Conservation (phyloP, 2,113 vertebrate genomes). For the Microcebus tavaratra region DNA sequence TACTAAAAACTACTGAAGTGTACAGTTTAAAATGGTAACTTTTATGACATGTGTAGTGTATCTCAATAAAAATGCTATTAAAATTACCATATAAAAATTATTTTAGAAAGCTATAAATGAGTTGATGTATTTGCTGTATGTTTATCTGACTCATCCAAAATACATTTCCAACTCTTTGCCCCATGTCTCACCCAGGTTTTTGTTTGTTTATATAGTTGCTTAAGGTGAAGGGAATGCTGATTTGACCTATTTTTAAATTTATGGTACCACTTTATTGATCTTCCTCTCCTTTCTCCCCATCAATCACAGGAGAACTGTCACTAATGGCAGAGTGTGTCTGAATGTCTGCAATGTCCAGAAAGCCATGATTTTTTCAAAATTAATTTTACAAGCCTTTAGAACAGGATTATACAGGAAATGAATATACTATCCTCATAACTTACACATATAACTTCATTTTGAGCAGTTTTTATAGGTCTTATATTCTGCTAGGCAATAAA, state of each 20-base stretch:
- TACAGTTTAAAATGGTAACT: neutral
- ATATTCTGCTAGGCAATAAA: constrained; percentile 70
- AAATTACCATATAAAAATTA: constrained; percentile 16
- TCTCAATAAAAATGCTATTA: neutral
- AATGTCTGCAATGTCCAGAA: constrained; percentile 9
- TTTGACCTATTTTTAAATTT: constrained; percentile 2
- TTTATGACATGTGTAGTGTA: neutral
- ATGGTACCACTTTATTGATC: constrained; percentile 2
- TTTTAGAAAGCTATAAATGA: constrained; percentile 20
- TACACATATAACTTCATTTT: constrained; percentile 62
- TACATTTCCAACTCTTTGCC: neutral
- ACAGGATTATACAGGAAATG: constrained; percentile 71
- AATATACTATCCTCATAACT: constrained; percentile 69
- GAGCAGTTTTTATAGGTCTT: constrained; percentile 70
- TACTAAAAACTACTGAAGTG: neutral
- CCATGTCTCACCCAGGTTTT: neutral
- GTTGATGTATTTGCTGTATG: neutral
- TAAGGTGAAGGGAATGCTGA: neutral
- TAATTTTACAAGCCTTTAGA: constrained; percentile 63
- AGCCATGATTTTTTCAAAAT: constrained; percentile 51
- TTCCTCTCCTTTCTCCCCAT: neutral
- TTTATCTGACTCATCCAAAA: constrained; percentile 34
- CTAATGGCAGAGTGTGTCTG: neutral
- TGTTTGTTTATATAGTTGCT: constrained; percentile 19
- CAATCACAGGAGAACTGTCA: neutral